phyloP scores from a whole-genome alignment of 1,140 invertebrate species.

The Temnothorax longispinosus region DNA sequence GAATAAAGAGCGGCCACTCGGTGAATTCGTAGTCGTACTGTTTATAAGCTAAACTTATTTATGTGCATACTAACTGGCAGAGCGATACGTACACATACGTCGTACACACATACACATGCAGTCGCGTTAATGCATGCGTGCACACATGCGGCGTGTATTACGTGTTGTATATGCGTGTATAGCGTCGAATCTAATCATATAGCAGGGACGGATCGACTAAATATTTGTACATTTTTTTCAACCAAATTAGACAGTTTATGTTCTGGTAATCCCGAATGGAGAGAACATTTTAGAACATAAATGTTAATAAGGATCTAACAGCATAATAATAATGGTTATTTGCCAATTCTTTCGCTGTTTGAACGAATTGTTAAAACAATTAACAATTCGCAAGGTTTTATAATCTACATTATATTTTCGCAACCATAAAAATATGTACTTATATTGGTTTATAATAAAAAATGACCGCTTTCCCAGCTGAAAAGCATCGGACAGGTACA shows the following conservation, averaged over 20 bases:
- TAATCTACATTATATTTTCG: neutral
- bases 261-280: neutral
- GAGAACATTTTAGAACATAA: neutral
- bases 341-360: neutral
- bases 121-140: neutral
- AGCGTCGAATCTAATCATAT: conserved; percentile 50
- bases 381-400: neutral
- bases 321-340: neutral
- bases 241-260: neutral
- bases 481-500: too few species aligned
- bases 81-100: conserved; percentile 72
- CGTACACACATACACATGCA: neutral
- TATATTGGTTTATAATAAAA: too few species aligned
- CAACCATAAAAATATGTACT: neutral
- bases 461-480: too few species aligned
- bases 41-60: conserved; percentile 72
- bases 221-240: neutral
- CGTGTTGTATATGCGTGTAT: neutral
- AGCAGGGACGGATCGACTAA: conserved; percentile 7
- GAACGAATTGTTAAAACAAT: neutral
- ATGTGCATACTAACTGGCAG: conserved; percentile 68
- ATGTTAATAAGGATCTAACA: neutral
- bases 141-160: conserved; percentile 29
- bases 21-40: conserved; percentile 55
- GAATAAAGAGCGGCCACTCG: conserved; percentile 48